A percentile compares a stretch with the other conserved stretches of the same genome.
Conservation (phyloP, 1,140 invertebrate genomes). For the Zaprionus africanus region DNA sequence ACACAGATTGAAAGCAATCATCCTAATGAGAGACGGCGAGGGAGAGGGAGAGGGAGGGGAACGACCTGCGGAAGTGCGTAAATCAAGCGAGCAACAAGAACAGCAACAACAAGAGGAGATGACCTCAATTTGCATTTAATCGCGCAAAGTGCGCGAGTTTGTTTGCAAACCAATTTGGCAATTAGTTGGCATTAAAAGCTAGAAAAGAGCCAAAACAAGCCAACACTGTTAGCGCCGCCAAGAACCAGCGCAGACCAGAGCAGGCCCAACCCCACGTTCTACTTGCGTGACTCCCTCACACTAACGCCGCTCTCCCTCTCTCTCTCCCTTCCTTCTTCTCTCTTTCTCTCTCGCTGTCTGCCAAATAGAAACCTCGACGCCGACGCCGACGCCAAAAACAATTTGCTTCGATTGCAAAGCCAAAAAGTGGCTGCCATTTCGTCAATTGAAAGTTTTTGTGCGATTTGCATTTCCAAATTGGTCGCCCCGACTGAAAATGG, state of each 20-base stretch:
- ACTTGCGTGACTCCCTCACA: constrained; percentile 29
- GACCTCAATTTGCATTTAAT: constrained; percentile 67
- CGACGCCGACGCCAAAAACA: constrained; percentile 53
- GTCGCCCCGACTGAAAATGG: constrained; percentile 39
- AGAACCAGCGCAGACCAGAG: neutral
- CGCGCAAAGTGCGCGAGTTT: constrained; percentile 29
- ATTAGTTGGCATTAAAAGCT: constrained; percentile 45
- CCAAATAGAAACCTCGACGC: constrained; percentile 52
- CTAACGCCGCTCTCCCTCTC: too few relatives aligned
- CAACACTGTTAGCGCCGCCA: constrained; percentile 14
- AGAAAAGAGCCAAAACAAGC: constrained; percentile 20
- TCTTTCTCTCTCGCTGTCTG: neutral
- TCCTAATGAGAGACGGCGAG: constrained; percentile 55
- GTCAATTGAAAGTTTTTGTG: constrained; percentile 76
- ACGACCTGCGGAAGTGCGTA: constrained; percentile 71
- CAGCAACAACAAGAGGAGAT: constrained; percentile 32
- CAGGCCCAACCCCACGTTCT: neutral
- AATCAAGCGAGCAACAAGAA: constrained; percentile 59
- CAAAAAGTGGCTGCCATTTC: constrained; percentile 56
- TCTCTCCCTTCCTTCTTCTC: too few relatives aligned
- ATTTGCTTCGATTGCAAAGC: constrained; percentile 58
- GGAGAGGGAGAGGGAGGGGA: neutral
- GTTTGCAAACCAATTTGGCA: constrained; percentile 59
- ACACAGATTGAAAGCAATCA: constrained; percentile 64
- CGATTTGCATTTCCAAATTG: constrained; percentile 76